phyloP scores from a whole-genome alignment of 2,797 vertebrate species.

The Hypotaenidia okinawae region DNA sequence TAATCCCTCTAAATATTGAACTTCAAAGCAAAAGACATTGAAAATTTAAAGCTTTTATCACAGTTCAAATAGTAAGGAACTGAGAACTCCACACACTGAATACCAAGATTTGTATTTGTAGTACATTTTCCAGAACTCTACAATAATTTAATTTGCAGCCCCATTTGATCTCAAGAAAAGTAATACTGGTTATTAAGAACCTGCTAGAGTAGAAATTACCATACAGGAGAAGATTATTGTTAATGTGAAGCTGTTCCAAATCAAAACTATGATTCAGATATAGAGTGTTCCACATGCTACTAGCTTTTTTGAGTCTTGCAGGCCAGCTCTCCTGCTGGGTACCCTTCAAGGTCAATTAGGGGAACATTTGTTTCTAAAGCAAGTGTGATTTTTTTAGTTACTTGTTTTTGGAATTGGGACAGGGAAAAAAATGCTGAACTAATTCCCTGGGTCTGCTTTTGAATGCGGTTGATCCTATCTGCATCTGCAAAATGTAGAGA shows the following conservation, averaged over 20 bases:
- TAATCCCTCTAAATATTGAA: not conserved
- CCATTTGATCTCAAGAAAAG: not conserved
- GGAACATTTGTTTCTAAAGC: not conserved
- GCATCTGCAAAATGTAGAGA: not conserved
- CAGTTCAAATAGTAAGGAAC: not conserved
- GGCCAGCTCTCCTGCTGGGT: not conserved
- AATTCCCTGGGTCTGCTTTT: not conserved
- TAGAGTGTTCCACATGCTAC: not conserved
- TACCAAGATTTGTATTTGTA: not conserved
- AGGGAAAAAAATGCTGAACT: not conserved
- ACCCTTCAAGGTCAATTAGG: not conserved
- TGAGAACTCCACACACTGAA: not conserved
- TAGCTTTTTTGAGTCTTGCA: not conserved
- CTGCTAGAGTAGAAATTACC: not conserved
- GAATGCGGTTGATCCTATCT: not conserved
- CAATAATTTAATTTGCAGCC: not conserved
- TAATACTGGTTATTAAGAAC: not conserved
- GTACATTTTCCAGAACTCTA: not conserved
- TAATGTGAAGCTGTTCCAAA: not conserved
- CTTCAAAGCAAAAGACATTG: not conserved
- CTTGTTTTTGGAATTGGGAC: not conserved
- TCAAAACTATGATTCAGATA: not conserved
- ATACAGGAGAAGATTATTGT: not conserved
- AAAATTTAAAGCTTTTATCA: not conserved
- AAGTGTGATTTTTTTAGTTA: not conserved